Base-by-base conservation (phyloP, 2,888 invertebrate species). In the Ptychoptera contaminata region DNA sequence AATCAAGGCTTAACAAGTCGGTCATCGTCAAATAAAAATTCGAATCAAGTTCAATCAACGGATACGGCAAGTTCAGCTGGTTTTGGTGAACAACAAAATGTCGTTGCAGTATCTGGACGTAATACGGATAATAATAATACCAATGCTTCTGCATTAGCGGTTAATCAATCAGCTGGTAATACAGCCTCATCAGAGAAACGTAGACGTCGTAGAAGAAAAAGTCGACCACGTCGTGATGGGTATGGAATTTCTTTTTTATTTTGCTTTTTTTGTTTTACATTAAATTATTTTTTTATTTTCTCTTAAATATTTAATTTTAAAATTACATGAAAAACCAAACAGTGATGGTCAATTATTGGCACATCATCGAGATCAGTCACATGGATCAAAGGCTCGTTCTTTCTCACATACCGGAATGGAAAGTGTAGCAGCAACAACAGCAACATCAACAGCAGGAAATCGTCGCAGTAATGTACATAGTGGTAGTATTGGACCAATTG, bases 171-270 rank as follows among this genome's bases (percentile, higher is more conserved):
- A 40, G 40, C 40, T 35, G 42, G 42, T 16, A 42, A 42, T 44
- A 63, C 64, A 35, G 62, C 65, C 2, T 63, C 65, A 8, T 63
- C 65, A 31, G 63, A 65, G 46, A 55, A 64, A 6, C 55, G 64
- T 6, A 53, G 64, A 36, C 58, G 62, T 31, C 55, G 64, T 23
- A 53, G 65, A 9, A 58, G 62, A 30, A 65, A 63, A 48, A 62
- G 63, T 42, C 58, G 65, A 2, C 60, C 63, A 32, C 56, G 64
- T 41, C 58, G 64, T 12, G 57, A 52, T 55, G 56, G 54, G 47
- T 60, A 60, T 4, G 34, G 7, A 23, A 23, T 5, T 5, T 23
- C 7, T 5, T 23, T 23, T 23, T 23, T 23, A 5, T 23, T 23
- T 23, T 23, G 3, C 23, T 23, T 23, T 3, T 23, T 23, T 23